Conservation (phyloP, 2,888 invertebrate genomes). For the Pterostichus niger region DNA sequence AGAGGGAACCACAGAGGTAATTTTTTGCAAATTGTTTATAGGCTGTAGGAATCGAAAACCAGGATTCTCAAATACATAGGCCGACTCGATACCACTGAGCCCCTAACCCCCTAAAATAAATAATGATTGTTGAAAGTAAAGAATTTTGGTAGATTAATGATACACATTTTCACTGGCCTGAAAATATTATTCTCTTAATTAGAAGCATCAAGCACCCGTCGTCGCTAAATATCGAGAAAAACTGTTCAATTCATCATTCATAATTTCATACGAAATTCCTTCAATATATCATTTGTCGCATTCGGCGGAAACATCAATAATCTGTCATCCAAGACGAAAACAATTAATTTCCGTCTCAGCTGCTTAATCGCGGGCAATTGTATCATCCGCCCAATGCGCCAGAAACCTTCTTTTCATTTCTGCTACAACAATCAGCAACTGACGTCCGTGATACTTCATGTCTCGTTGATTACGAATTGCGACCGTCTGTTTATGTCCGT, state of each 20-base stretch:
- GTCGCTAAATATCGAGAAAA: background rate
- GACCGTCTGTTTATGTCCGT: slow-evolving; percentile 6
- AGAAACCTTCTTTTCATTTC: background rate
- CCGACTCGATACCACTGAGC: too few relatives aligned
- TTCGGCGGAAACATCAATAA: slow-evolving; percentile 28
- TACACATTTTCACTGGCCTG: background rate
- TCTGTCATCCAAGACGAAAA: slow-evolving; percentile 36
- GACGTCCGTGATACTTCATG: slow-evolving; percentile 8
- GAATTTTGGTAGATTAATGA: too few relatives aligned
- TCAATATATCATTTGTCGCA: slow-evolving; percentile 27
- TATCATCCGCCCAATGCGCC: slow-evolving; percentile 25
- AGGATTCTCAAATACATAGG: too few relatives aligned
- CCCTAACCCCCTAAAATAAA: too few relatives aligned
- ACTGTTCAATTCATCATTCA: slow-evolving; percentile 22
- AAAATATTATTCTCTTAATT: background rate
- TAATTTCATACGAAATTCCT: slow-evolving; percentile 10
- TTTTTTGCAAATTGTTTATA: too few relatives aligned
- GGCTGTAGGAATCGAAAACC: too few relatives aligned
- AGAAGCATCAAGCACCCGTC: too few relatives aligned
- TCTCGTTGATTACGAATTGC: slow-evolving; percentile 28
- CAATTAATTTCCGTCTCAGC: slow-evolving; percentile 45
- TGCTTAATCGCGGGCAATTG: slow-evolving; percentile 37
- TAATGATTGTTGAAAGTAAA: too few relatives aligned
- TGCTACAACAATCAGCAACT: background rate
- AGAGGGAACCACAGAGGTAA: too few relatives aligned